Percentiles rank a stretch among this genome's conserved stretches.
These are phyloP conservation scores for Pardosa pseudoannulata DNA, from an alignment of 2,888 invertebrate genomes.

Conservation along the genomic window DNA sequence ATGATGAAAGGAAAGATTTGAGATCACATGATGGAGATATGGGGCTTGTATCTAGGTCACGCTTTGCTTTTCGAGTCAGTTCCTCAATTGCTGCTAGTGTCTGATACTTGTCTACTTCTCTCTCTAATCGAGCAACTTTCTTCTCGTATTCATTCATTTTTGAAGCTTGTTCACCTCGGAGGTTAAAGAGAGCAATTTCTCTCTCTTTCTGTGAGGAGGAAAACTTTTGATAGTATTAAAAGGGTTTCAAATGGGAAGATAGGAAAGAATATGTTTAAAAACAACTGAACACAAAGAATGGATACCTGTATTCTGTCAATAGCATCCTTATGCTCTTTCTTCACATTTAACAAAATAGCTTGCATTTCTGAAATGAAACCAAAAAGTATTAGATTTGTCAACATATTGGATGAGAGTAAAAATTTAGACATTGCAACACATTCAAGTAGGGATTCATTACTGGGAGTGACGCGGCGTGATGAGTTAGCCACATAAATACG, in stretches of 20 bases:
- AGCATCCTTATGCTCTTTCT: slow-evolving; percentile 79
- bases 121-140: slow-evolving; percentile 78
- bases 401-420: no score
- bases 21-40: slow-evolving; percentile 56
- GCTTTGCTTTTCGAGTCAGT: slow-evolving; percentile 80
- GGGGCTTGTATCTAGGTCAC: slow-evolving; percentile 79
- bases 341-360: slow-evolving; percentile 78
- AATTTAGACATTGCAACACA: no score
- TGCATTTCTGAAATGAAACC: slow-evolving; percentile 76
- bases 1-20: slow-evolving; percentile 46
- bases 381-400: no score
- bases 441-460: no score
- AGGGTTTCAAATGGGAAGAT: neutral
- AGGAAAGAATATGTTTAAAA: neutral
- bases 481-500: no score
- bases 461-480: no score
- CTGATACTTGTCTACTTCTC: slow-evolving; percentile 81
- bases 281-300: neutral
- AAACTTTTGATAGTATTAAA: slow-evolving; percentile 3
- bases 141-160: slow-evolving; percentile 78
- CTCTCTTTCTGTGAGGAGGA: slow-evolving; percentile 74
- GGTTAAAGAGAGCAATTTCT: slow-evolving; percentile 73
- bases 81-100: slow-evolving; percentile 81
- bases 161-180: slow-evolving; percentile 78
- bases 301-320: slow-evolving; percentile 76